phyloP scores from a whole-genome alignment of 2,113 vertebrate genomes.

The Urocitellus parryii region DNA sequence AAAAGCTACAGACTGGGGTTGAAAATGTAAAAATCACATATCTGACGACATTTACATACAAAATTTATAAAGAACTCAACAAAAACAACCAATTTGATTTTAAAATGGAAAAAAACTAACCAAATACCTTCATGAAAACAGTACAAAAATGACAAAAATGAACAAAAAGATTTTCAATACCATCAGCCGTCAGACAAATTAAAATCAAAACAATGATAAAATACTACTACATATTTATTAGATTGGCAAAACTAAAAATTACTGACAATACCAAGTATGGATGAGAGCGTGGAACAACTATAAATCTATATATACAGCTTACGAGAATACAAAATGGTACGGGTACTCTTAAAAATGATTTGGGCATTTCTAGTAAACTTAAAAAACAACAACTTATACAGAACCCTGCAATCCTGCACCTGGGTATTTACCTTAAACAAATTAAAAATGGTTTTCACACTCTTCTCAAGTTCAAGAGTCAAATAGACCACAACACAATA shows the following conservation, averaged over 20 bases:
- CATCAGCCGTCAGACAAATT: neutral
- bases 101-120: neutral
- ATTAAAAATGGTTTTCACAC: neutral
- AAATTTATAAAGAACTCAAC: slow-evolving; percentile 18
- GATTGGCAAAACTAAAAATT: neutral
- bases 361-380: slow-evolving; percentile 11
- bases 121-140: neutral
- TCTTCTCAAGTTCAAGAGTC: too few relatives aligned
- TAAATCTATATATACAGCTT: neutral
- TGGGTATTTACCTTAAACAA: neutral
- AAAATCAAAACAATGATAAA: neutral
- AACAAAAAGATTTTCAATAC: neutral
- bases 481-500: too few relatives aligned
- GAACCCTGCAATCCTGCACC: neutral
- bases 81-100: neutral
- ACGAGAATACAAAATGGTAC: neutral
- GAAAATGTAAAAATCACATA: neutral
- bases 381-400: neutral
- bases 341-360: neutral
- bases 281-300: neutral
- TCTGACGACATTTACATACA: neutral
- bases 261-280: neutral
- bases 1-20: neutral
- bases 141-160: neutral
- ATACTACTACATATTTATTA: neutral